Conservation (phyloP, 2,888 invertebrate species). For the Nasonia oneida region DNA sequence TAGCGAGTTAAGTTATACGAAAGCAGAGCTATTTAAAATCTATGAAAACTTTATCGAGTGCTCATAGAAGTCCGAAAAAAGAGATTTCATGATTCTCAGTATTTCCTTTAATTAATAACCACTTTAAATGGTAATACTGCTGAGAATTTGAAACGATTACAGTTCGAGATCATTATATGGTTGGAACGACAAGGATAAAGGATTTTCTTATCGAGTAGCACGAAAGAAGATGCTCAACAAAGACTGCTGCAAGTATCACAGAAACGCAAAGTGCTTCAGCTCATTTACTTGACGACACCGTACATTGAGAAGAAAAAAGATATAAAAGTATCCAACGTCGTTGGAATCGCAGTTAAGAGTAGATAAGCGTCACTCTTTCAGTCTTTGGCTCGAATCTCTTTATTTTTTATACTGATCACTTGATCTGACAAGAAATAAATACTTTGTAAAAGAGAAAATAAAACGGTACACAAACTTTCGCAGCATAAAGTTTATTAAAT, state of each 20-base stretch:
- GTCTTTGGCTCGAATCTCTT: background rate
- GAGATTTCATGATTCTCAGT: background rate
- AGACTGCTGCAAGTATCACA: background rate
- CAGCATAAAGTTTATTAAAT: too few species aligned
- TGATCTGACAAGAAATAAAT: too few species aligned
- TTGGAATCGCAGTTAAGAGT: background rate
- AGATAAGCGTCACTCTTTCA: background rate
- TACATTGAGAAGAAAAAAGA: background rate
- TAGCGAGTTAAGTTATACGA: background rate
- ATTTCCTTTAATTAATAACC: background rate
- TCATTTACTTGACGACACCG: constrained; percentile 6
- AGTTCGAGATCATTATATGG: background rate
- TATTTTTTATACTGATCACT: background rate
- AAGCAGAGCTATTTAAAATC: background rate
- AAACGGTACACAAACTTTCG: too few species aligned
- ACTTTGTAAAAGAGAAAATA: too few species aligned
- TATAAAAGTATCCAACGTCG: background rate
- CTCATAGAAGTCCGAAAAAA: background rate
- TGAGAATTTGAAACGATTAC: constrained; percentile 1
- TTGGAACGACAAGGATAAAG: constrained; percentile 60
- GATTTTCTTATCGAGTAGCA: background rate
- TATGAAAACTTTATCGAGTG: background rate
- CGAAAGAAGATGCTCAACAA: background rate
- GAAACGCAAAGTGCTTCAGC: constrained; percentile 6
- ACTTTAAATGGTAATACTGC: background rate